Evolutionary conservation across 2,113 vertebrate species (phyloP).

Genomic region (Phalacrocorax aristotelis): DNA sequence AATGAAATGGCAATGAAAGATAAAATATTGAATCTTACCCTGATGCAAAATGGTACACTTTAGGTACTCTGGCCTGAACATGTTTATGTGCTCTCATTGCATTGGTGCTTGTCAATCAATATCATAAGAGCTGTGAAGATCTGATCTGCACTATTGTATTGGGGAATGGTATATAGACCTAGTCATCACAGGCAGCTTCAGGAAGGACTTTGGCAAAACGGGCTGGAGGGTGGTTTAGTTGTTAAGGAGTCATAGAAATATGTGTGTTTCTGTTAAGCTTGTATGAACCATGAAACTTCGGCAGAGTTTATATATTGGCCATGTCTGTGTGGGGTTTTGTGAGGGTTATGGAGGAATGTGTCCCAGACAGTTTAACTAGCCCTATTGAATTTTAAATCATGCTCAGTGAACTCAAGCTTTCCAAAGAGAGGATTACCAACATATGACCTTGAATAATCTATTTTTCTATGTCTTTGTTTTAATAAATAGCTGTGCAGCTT

Average conservation of each 20-base stretch:
- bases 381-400: not conserved
- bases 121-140: not conserved
- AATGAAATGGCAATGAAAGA: not conserved
- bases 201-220: not conserved
- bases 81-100: not conserved
- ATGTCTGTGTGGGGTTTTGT: not conserved
- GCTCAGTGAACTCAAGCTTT: not conserved
- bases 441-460: not conserved
- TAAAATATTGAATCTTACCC: not conserved
- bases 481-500: not conserved
- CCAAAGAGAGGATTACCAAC: not conserved
- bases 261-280: not conserved
- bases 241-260: not conserved
- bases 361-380: not conserved
- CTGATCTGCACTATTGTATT: fast-evolving
- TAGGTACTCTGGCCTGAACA: not conserved
- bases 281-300: not conserved
- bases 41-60: not conserved
- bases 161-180: not conserved
- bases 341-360: not conserved
- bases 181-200: not conserved
- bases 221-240: not conserved
- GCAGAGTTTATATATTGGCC: not conserved
- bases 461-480: not conserved
- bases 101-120: not conserved